phyloP scores from a whole-genome alignment of 2,113 vertebrate species.

The Microtus richardsoni region DNA sequence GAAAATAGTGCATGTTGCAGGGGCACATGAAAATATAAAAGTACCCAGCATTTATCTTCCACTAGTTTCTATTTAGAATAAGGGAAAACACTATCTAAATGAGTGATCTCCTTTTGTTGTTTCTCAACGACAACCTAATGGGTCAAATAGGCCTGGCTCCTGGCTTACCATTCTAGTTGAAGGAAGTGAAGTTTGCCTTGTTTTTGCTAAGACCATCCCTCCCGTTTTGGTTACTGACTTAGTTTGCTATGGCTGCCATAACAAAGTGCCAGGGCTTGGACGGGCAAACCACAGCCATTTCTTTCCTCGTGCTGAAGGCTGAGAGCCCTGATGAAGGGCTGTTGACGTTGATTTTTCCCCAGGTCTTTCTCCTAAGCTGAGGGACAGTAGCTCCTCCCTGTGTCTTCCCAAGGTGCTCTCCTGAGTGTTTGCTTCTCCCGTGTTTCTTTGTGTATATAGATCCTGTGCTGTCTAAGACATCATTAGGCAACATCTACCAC shows the following conservation, averaged over 20 bases:
- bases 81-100: neutral
- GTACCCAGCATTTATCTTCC: neutral
- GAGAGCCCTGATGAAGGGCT: neutral
- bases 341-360: neutral
- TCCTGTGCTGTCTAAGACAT: neutral
- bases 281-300: neutral
- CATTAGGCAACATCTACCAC: neutral
- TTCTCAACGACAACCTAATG: neutral
- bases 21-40: neutral
- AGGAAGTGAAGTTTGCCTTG: neutral
- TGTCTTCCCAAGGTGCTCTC: accelerated
- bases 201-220: neutral
- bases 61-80: neutral
- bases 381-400: neutral
- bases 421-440: accelerated
- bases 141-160: neutral
- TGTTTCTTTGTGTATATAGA: neutral
- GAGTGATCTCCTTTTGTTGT: neutral
- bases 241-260: neutral
- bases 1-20: neutral
- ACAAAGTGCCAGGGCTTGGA: neutral
- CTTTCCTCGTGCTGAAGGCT: neutral
- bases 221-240: neutral
- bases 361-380: neutral
- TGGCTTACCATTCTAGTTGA: neutral